These are phyloP conservation scores for Enoplosus armatus DNA, from an alignment of 2,797 vertebrate genomes.

Conservation along the genomic window DNA sequence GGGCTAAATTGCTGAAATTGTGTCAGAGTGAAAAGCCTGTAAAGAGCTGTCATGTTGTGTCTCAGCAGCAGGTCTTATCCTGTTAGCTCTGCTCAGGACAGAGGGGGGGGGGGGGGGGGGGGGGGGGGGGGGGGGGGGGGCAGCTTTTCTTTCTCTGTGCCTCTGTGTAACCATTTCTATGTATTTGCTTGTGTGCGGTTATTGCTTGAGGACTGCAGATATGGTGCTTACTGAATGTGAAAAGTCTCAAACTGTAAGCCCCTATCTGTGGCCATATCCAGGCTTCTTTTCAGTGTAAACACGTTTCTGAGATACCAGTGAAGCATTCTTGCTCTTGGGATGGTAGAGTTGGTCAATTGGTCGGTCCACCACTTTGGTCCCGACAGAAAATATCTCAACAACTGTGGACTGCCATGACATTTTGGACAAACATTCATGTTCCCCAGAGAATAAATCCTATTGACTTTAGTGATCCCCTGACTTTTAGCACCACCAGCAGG, in stretches of 20 bases:
- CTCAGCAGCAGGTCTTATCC: slow-evolving; percentile 68
- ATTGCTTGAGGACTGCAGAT: slow-evolving; percentile 29
- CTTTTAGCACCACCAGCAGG: not conserved
- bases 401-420: no score
- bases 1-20: slow-evolving; percentile 60
- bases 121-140: slow-evolving; percentile 31
- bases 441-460: not conserved
- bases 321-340: not conserved
- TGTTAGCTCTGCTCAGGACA: slow-evolving; percentile 72
- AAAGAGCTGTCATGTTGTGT: slow-evolving; percentile 61
- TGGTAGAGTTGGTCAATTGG: not conserved
- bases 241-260: slow-evolving; percentile 12
- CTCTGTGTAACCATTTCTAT: slow-evolving; percentile 22
- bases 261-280: slow-evolving; percentile 12
- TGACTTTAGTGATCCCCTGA: not conserved
- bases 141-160: slow-evolving; percentile 23
- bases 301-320: slow-evolving; percentile 22
- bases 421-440: not conserved
- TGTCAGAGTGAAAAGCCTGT: slow-evolving; percentile 60
- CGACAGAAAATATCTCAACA: slow-evolving; percentile 4
- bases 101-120: slow-evolving; percentile 30
- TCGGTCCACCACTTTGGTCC: not conserved
- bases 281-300: slow-evolving; percentile 21
- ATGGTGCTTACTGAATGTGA: slow-evolving; percentile 16
- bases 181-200: slow-evolving; percentile 30